These are phyloP conservation scores for Drosophila leontia DNA, from an alignment of 1,140 invertebrate species.

Conservation along the genomic window DNA sequence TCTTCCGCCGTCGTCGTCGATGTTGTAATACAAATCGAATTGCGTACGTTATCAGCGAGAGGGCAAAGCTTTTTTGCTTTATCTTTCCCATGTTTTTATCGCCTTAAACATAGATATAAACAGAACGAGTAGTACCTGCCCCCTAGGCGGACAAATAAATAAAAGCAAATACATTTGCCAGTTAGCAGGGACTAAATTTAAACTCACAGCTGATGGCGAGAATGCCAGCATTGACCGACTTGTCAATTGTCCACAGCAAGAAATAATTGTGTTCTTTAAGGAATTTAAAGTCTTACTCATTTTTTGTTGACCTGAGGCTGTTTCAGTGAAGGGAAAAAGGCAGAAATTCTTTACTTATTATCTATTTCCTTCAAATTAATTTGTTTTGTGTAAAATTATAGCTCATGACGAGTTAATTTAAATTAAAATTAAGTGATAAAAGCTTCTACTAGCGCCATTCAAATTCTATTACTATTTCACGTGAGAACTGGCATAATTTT, in stretches of 20 bases:
- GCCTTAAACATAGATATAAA: constrained; percentile 32
- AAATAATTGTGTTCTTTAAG: not conserved
- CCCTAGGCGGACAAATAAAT: constrained; percentile 25
- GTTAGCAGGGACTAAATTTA: constrained; percentile 33
- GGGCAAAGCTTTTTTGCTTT: constrained; percentile 26
- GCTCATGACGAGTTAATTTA: not conserved
- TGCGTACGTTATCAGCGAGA: constrained; percentile 23
- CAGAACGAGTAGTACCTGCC: constrained; percentile 23
- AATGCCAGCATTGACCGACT: not conserved
- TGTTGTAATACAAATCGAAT: constrained; percentile 53
- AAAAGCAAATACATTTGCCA: constrained; percentile 4
- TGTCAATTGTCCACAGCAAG: constrained; percentile 5
- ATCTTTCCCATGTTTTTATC: constrained; percentile 27
- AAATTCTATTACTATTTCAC: not conserved
- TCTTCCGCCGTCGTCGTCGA: constrained; percentile 8
- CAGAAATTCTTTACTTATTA: no score
- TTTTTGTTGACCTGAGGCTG: no score
- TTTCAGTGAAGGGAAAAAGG: no score
- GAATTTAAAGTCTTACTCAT: no score
- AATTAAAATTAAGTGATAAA: not conserved
- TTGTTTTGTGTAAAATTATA: not conserved
- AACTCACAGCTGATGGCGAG: constrained; percentile 38
- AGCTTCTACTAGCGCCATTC: not conserved
- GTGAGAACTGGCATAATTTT: not conserved
- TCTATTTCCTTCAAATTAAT: not conserved